Evolutionary conservation across 2,888 invertebrate genomes (phyloP).

Genomic region (Melinaea marsaeus): DNA sequence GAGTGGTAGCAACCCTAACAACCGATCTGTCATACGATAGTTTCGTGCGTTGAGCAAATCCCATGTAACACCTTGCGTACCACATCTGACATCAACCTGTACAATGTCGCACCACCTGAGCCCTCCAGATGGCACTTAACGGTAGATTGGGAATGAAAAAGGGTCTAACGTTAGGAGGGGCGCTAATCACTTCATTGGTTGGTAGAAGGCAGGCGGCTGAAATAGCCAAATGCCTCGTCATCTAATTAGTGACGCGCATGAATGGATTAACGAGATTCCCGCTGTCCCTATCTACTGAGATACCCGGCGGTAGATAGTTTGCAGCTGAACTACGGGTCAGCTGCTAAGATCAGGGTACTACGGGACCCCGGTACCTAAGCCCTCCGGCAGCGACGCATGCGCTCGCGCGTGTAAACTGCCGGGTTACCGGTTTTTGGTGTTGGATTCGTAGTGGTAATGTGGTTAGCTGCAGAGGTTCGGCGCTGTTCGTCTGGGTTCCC

Average conservation of each 20-base stretch:
- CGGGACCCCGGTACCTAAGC: too few relatives aligned
- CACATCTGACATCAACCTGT: slow-evolving; percentile 14
- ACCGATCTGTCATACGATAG: not conserved
- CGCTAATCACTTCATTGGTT: not conserved
- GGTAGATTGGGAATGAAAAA: not conserved
- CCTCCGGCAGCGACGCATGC: too few relatives aligned
- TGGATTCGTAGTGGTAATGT: too few relatives aligned
- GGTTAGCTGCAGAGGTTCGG: too few relatives aligned
- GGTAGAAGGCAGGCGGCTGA: not conserved
- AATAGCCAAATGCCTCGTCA: slow-evolving; percentile 79
- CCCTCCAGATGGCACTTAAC: not conserved
- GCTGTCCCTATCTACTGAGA: slow-evolving; percentile 48
- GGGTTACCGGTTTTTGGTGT: too few relatives aligned
- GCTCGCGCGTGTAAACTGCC: too few relatives aligned
- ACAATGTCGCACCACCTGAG: not conserved
- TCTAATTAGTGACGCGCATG: slow-evolving; percentile 80
- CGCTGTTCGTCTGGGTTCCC: too few relatives aligned
- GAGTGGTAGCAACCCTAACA: not conserved
- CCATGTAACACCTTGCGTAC: slow-evolving; percentile 3
- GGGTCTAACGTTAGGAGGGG: not conserved
- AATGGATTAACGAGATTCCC: slow-evolving; percentile 81
- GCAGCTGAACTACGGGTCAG: too few relatives aligned
- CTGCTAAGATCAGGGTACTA: too few relatives aligned
- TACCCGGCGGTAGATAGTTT: too few relatives aligned
- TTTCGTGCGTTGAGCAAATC: not conserved